Base-by-base conservation (phyloP, 1,140 invertebrate genomes). In the Cherax destructor region DNA sequence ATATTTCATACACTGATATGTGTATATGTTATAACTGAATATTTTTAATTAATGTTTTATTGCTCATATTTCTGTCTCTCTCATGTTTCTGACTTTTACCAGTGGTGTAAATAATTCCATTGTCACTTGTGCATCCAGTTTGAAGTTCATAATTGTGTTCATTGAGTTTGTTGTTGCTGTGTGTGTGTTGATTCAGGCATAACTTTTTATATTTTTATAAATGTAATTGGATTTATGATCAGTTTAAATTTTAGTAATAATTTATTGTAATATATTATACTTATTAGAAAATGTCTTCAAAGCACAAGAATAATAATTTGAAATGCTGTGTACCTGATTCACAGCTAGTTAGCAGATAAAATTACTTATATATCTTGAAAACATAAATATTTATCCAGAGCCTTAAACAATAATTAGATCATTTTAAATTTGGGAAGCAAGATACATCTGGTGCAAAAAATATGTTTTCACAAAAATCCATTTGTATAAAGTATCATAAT, bases 401-500 rank as follows among this genome's bases (percentile, higher is more conserved):
- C 86, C 79, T 80, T 72, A 49, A 52, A 80, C 52, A 80, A 49
- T 47, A 83, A 69, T 56, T 16, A 18, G 69, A 41, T 49, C 47
- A 10, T 59, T 41, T 77, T 78, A 61, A 24, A 84, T 83, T 84
- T 79, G 61, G 50, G 76, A 85, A 80, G 52, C 24, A 76, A 87
- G 76, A 65, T 84, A 65, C 61, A 85, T 84, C 74, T 85, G 81
- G 88, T 91, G 88, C 88, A 91, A 91, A 85, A 84, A 41, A 41
- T 41, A 49, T 91, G 78, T 78, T 84, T 85, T 85, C 85, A 86
- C 78, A 59, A 52, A 88, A 91, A 52, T 79, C 81, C 88, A 91
- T 91, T 91, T 91, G 88, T 91, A 91, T 91, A 91, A 91, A 91
- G 74, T 85, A 84, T 76, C 88, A 83, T 79, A 84, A 78, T 65